Base-by-base conservation (phyloP, 2,113 vertebrate species). In the human (Homo sapiens) region DNA sequence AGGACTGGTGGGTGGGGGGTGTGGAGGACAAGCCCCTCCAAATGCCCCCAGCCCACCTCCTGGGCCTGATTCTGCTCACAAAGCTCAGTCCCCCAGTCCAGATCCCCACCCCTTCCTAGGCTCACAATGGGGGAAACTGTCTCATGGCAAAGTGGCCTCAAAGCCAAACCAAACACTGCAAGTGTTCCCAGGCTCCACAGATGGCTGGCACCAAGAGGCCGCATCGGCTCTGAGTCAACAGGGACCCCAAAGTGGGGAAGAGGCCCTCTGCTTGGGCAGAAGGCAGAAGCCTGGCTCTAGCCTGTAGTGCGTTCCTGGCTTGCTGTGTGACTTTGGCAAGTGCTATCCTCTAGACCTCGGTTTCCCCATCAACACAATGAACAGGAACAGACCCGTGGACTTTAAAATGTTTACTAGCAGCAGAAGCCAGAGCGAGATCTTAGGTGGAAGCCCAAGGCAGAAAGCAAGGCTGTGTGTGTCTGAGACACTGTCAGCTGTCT, bases 151-250 rank as follows among this genome's bases (percentile, higher is more conserved):
- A 95, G 84, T 1, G 22, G 90, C 94, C 70, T 85, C 0, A 3
- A 80, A 97, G 98, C 98, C 98, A 98, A 97, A 97, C 76, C 94
- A 98, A 98, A 98, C 97, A 97, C 92, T 23, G 73, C 1, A 40
- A 43, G 73, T 48, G 75, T 96, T 95, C 94, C 92, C 94, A 96
- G 97, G 80, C 95, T 90, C 92, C 0, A 6, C 96, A 68, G 95
- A 72, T 5, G 52, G 76, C 96, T 90, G 94, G 97, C 90, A 95
- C 76, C n/a, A 22, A 57, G 64, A 50, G 93, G 55, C 94, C 1
- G 1, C 3, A 76, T 66, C 92, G 87, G 92, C 70, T 87, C 20
- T 3, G 50, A 78, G 96, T 52, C 0, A 7, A 82, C 73, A 11
- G 94, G 95, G 72, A 89, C 87, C 72, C 82, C 13, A 2, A 0